phyloP scores from a whole-genome alignment of 2,888 invertebrate genomes.

The Drosophila falleni region DNA sequence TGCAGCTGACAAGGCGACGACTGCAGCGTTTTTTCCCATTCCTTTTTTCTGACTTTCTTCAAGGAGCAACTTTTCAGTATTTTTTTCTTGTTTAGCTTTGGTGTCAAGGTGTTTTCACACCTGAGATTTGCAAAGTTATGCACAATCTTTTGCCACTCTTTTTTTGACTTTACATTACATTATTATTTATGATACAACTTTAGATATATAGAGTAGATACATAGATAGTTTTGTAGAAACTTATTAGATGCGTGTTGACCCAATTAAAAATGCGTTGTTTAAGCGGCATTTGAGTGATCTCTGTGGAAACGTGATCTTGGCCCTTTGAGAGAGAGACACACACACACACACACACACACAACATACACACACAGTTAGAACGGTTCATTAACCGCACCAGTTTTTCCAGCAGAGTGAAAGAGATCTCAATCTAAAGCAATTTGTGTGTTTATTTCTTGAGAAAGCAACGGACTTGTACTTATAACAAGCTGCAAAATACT shows the following conservation, averaged over 20 bases:
- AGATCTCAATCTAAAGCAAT: conserved; percentile 74
- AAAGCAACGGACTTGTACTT: conserved; percentile 68
- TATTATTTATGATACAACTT: conserved; percentile 47
- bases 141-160: conserved; percentile 22
- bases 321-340: conserved; percentile 50
- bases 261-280: conserved; percentile 36
- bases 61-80: conserved; percentile 53
- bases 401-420: conserved; percentile 61
- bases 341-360: not conserved
- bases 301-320: conserved; percentile 54
- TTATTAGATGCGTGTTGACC: conserved; percentile 50
- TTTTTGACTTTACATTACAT: conserved; percentile 19
- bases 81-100: conserved; percentile 61
- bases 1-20: conserved; percentile 69
- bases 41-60: not conserved
- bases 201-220: not conserved
- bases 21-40: conserved; percentile 33
- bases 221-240: conserved; percentile 4
- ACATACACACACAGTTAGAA: conserved; percentile 6
- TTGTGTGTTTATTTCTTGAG: conserved; percentile 69
- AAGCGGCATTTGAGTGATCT: conserved; percentile 45
- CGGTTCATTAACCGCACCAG: conserved; percentile 76
- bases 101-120: conserved; percentile 80
- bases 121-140: conserved; percentile 78
- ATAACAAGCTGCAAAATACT: conserved; percentile 33